Evolutionary conservation across 2,888 invertebrate species (phyloP).

Genomic region (Orthonychiurus folsomi): DNA sequence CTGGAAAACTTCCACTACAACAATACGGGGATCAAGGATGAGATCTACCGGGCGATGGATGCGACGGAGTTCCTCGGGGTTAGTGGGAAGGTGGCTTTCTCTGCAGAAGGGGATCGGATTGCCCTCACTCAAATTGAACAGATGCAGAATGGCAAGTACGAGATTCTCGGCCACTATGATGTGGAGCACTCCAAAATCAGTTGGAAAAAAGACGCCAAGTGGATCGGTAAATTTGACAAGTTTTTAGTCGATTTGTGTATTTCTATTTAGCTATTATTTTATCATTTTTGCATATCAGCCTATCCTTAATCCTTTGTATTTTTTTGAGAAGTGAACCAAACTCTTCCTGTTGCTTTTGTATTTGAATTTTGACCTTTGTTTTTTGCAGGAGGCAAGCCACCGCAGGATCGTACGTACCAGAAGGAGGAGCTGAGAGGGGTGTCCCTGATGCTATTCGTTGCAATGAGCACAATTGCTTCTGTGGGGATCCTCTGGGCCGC

Average conservation of each 20-base stretch:
- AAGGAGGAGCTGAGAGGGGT: conserved; percentile 74
- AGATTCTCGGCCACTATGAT: conserved; percentile 90
- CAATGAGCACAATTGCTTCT: conserved; percentile 83
- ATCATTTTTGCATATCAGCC: too few species aligned
- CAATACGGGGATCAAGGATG: conserved; percentile 85
- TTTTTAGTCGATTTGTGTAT: not conserved
- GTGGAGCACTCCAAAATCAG: conserved; percentile 90
- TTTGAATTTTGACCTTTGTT: not conserved
- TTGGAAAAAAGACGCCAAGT: conserved; percentile 54
- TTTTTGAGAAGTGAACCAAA: not conserved
- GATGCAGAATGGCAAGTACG: conserved; percentile 86
- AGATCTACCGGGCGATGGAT: conserved; percentile 95
- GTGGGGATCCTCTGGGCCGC: conserved; percentile 79
- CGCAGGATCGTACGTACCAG: conserved; percentile 88
- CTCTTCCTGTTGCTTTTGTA: not conserved
- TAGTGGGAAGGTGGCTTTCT: conserved; percentile 95
- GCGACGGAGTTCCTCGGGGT: conserved; percentile 96
- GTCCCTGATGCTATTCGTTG: conserved; percentile 79
- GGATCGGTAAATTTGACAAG: conserved; percentile 61
- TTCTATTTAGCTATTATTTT: not conserved
- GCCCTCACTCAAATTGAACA: conserved; percentile 98
- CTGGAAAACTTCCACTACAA: conserved; percentile 94
- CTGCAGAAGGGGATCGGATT: conserved; percentile 90
- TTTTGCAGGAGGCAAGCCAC: conserved; percentile 69
- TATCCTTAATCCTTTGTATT: too few species aligned